Percentiles rank a stretch among this genome's conserved stretches.
Conservation (phyloP, 2,113 vertebrate species). For the Glareola pratincola region DNA sequence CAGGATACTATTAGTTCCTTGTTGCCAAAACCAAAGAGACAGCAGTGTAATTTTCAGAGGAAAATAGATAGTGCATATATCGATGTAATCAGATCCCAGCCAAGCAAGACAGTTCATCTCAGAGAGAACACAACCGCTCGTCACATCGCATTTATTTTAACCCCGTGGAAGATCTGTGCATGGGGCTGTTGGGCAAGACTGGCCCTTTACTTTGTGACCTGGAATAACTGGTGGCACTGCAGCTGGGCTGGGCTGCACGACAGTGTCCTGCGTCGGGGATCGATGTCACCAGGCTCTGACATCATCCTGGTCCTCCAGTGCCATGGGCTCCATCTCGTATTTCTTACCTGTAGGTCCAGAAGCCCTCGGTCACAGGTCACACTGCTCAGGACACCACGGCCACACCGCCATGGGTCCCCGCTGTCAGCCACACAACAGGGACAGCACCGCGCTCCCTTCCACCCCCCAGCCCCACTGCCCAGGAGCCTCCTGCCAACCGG, state of each 20-base stretch:
- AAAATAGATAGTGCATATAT: neutral
- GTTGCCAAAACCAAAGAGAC: neutral
- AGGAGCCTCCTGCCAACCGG: neutral
- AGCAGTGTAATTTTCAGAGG: neutral
- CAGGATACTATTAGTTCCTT: neutral
- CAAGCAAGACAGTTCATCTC: neutral
- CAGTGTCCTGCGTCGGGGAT: rapidly evolving
- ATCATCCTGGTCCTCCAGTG: rapidly evolving
- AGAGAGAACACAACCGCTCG: neutral
- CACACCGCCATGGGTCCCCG: rapidly evolving
- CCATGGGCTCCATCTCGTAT: rapidly evolving
- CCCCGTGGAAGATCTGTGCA: neutral
- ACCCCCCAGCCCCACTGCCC: neutral
- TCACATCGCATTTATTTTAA: neutral
- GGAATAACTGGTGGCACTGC: neutral
- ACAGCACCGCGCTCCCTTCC: neutral
- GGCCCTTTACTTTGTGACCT: neutral
- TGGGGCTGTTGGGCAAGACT: neutral
- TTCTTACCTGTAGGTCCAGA: neutral
- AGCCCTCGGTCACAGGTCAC: neutral
- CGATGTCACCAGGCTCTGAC: neutral
- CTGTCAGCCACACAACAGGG: neutral
- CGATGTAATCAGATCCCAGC: neutral
- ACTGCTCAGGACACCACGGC: neutral
- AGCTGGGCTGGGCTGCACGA: neutral